Conservation (phyloP, 2,797 vertebrate genomes). For the Spinus pinus region DNA sequence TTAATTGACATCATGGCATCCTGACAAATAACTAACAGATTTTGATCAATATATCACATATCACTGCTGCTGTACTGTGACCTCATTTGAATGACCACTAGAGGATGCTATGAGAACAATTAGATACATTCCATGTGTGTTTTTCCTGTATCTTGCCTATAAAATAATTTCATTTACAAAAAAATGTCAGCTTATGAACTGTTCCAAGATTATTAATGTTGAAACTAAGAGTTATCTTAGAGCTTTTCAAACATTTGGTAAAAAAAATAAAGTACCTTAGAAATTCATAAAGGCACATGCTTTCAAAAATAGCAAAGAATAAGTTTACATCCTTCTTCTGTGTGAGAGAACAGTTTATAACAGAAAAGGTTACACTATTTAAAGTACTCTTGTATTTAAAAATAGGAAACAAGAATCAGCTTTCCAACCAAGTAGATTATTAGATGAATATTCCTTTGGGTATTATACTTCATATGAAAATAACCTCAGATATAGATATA, state of each 20-base stretch:
- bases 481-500: background rate
- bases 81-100: constrained; percentile 57
- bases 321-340: background rate
- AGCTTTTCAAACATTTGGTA: background rate
- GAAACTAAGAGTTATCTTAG: background rate
- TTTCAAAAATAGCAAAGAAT: constrained; percentile 8
- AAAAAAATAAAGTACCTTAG: background rate
- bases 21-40: background rate
- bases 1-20: background rate
- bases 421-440: background rate
- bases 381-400: background rate
- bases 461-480: background rate
- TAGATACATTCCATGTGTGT: background rate
- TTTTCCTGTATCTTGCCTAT: background rate
- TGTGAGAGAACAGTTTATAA: background rate
- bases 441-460: background rate
- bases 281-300: background rate
- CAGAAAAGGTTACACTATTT: background rate
- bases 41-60: background rate
- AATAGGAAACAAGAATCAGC: background rate
- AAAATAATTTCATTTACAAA: background rate
- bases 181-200: background rate
- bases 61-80: background rate
- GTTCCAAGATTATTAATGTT: background rate
- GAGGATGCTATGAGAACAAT: constrained; percentile 64